These are phyloP conservation scores for Sinohyriopsis cumingii DNA, from an alignment of 2,888 invertebrate genomes.

Conservation along the genomic window DNA sequence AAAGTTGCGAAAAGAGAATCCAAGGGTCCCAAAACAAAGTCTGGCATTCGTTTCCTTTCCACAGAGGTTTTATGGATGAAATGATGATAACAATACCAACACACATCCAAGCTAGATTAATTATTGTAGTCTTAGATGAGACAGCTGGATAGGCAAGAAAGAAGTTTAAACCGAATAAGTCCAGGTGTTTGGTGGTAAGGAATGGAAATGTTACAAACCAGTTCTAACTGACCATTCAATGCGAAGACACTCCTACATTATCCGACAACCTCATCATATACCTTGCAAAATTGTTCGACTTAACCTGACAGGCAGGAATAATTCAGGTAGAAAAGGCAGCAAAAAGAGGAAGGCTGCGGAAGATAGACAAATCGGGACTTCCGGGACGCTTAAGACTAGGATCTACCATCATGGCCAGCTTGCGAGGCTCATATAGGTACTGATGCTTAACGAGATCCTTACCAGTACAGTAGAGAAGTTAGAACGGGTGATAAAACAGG, in stretches of 20 bases:
- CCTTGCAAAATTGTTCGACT: no score
- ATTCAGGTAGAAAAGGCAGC: no score
- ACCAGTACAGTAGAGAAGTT: no score
- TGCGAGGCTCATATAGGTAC: no score
- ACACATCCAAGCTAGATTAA: slow-evolving; percentile 1
- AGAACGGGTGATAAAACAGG: no score
- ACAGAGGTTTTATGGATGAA: slow-evolving; percentile 15
- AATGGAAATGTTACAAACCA: neutral
- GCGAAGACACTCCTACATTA: neutral
- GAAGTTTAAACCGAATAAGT: neutral
- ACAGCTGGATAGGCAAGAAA: neutral
- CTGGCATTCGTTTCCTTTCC: slow-evolving; percentile 5
- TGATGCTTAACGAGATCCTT: no score
- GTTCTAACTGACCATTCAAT: neutral
- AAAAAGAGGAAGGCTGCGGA: no score
- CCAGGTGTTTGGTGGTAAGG: slow-evolving; percentile 3
- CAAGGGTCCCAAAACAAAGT: slow-evolving; percentile 10
- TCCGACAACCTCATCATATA: no score
- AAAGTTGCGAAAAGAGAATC: slow-evolving; percentile 13
- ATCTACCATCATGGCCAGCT: no score
- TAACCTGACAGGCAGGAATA: no score
- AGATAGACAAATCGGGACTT: no score
- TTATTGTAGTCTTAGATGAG: neutral
- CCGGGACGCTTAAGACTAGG: no score
- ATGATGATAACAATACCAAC: slow-evolving; percentile 13